Base-by-base conservation (phyloP, 1,140 invertebrate species). In the Augochlora pura region DNA sequence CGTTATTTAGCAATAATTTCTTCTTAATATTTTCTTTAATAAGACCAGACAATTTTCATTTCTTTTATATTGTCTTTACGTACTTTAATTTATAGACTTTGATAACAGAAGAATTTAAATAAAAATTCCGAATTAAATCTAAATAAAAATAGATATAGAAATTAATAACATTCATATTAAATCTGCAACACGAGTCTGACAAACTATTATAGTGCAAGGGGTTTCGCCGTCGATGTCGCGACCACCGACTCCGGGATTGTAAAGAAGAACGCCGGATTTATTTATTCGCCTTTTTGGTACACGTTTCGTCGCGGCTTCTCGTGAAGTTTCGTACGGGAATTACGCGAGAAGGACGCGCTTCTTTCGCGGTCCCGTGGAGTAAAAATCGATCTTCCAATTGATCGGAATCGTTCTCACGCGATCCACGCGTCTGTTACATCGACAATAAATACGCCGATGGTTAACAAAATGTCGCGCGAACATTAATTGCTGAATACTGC, bases 371-470 rank as follows among this genome's bases (percentile, higher is more conserved):
- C 7, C 5, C 27, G n/a, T 42, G 18, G 10, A 42, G 67, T 27
- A 23, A 67, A 75, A 67, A 75, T 69, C 14, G 54, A 32, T 76
- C 54, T 76, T 76, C 74, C 74, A 38, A 69, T 42, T 14, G 16
- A 27, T 59, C n/a, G 4, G 25, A 18, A 9, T 77, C 49, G 42
- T 49, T 77, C 16, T 62, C 2, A 8, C 52, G 9, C 39, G 21
- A 46, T 59, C 21, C 52, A 32, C 32, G 32, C 32, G 60, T 69
- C 4, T 69, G 46, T 46, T 39, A 59, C 66, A 9, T 77, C 16
- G 66, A 77, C 74, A 77, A 77, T 77, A 69, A 77, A 77, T 14
- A 16, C 8, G 25, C 54, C 39, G 5, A 23, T 12, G n/a, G 42
- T 23, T 65, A 16, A 21, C 46, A 46, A 9, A 39, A 32, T 2